A percentile compares a stretch with the other conserved stretches of the same genome.
phyloP scores from a whole-genome alignment of 2,797 vertebrate species.

The Danio aesculapii region DNA sequence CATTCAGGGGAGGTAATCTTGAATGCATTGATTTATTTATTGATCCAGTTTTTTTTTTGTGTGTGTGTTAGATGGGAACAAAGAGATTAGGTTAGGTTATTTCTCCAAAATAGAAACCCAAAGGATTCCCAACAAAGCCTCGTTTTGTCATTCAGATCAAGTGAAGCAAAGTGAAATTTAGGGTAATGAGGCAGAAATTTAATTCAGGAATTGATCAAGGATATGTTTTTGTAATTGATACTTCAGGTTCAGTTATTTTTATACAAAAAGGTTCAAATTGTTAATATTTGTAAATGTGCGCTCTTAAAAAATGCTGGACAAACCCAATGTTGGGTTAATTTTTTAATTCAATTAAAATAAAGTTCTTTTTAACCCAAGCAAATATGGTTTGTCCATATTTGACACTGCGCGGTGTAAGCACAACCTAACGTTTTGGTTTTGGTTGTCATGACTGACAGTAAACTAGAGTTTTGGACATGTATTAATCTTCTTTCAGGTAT shows the following conservation, averaged over 20 bases:
- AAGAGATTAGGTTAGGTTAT: conserved; percentile 55
- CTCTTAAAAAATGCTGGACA: no score
- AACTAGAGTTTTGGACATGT: no score
- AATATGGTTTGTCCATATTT: no score
- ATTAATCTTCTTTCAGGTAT: no score
- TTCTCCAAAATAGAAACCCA: conserved; percentile 30
- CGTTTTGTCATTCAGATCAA: neutral
- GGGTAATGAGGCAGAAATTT: neutral
- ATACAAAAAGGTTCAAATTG: neutral
- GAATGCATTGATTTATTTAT: conserved; percentile 80
- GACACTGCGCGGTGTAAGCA: no score
- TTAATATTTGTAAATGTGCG: neutral
- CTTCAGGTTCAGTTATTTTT: neutral
- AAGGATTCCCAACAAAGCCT: no score
- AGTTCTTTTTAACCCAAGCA: no score
- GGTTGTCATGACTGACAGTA: no score
- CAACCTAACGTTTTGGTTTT: no score
- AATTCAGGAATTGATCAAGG: neutral
- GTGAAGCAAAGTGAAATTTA: neutral
- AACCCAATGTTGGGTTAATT: no score
- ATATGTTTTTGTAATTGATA: conserved; percentile 6
- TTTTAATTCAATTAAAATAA: no score
- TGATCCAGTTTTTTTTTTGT: conserved; percentile 66
- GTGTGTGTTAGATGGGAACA: conserved; percentile 55
- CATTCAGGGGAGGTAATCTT: conserved; percentile 59